Conservation (phyloP, 2,113 vertebrate species). For the Etheostoma spectabile region DNA sequence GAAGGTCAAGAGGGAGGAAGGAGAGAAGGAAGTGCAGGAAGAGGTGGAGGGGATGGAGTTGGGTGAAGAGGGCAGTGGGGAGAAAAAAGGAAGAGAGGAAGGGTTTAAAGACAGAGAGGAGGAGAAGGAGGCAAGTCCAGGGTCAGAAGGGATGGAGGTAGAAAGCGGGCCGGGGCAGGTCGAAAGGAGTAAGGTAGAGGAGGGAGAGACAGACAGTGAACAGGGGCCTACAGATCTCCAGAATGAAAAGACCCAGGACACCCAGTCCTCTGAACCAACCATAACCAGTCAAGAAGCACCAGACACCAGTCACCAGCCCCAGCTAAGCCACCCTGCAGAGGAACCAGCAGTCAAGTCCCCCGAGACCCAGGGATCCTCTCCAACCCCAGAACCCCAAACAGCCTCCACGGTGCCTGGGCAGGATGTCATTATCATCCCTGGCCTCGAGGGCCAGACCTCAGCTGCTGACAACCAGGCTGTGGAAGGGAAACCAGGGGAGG, state of each 20-base stretch:
- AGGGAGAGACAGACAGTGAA: slow-evolving; percentile 79
- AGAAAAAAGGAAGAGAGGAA: slow-evolving; percentile 81
- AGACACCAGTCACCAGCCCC: neutral
- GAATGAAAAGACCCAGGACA: slow-evolving; percentile 76
- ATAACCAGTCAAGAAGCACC: slow-evolving; percentile 32
- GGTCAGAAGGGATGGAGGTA: slow-evolving; percentile 85
- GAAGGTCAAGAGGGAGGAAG: slow-evolving; percentile 75
- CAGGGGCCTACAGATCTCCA: slow-evolving; percentile 55
- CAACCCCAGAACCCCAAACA: slow-evolving; percentile 19
- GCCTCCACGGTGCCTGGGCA: neutral
- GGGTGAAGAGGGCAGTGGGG: slow-evolving; percentile 66
- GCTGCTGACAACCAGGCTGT: neutral
- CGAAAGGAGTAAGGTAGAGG: slow-evolving; percentile 79
- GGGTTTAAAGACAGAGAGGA: slow-evolving; percentile 76
- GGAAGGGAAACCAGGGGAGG: slow-evolving; percentile 16
- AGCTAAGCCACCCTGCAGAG: neutral
- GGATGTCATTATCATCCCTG: neutral
- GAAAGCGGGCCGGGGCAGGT: slow-evolving; percentile 67
- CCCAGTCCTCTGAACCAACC: slow-evolving; percentile 45
- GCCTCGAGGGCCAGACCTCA: neutral
- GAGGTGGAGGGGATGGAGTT: slow-evolving; percentile 80
- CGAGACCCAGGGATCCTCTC: neutral
- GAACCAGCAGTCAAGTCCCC: slow-evolving; percentile 31
- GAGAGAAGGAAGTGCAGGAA: slow-evolving; percentile 84
- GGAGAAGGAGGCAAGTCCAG: slow-evolving; percentile 76